Evolutionary conservation across 2,113 vertebrate species (phyloP).

Genomic region (Rhinogobius similis): DNA sequence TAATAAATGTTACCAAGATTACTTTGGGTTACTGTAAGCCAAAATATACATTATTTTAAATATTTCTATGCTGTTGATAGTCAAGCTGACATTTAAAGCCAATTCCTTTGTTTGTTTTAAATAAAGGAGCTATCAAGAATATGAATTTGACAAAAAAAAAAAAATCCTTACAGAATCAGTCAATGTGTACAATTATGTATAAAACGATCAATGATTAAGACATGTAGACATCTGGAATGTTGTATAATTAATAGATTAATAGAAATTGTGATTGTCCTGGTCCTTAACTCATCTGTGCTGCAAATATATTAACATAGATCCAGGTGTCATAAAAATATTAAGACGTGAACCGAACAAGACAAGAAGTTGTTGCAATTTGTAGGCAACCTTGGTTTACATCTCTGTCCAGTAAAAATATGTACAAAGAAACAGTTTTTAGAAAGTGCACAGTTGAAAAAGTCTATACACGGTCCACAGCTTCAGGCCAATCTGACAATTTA

Average conservation of each 20-base stretch:
- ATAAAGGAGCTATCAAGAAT: neutral
- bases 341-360: constrained; percentile 48
- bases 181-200: neutral
- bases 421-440: constrained; percentile 51
- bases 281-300: constrained; percentile 27
- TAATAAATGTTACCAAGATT: constrained; percentile 7
- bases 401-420: constrained; percentile 44
- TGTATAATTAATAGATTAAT: constrained; percentile 32
- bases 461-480: constrained; percentile 10
- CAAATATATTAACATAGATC: constrained; percentile 40
- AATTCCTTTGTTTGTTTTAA: neutral
- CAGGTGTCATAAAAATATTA: constrained; percentile 43
- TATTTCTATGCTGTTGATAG: neutral
- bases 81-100: neutral
- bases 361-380: constrained; percentile 3
- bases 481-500: constrained; percentile 11
- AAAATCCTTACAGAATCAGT: neutral
- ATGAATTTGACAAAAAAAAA: neutral
- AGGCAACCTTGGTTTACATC: constrained; percentile 36
- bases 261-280: constrained; percentile 61
- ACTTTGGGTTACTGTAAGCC: constrained; percentile 21
- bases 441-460: constrained; percentile 57
- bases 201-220: constrained; percentile 31
- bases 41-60: neutral
- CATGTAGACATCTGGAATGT: constrained; percentile 67